These are phyloP conservation scores for Phaonia tiefii DNA, from an alignment of 2,888 invertebrate species.

Conservation along the genomic window DNA sequence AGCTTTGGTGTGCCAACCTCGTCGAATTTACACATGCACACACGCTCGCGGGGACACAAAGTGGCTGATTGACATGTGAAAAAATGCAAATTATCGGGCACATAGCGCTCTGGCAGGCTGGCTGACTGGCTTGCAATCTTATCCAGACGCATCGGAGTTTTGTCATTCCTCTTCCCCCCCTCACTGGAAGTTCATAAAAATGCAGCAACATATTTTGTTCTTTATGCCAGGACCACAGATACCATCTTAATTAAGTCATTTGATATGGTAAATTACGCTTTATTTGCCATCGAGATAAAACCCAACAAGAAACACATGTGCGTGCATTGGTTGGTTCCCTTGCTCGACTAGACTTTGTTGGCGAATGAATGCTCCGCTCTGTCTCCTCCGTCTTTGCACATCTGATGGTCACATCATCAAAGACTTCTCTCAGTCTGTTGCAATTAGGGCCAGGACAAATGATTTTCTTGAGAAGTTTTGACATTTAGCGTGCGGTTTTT, in stretches of 20 bases:
- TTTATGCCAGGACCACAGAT: constrained; percentile 23
- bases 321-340: neutral
- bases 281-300: constrained; percentile 25
- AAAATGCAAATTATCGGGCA: constrained; percentile 73
- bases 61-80: constrained; percentile 75
- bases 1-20: constrained; percentile 32
- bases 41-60: neutral
- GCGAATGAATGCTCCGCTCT: constrained; percentile 13
- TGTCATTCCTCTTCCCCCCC: neutral
- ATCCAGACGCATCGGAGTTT: constrained; percentile 6
- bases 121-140: neutral
- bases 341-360: neutral
- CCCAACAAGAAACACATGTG: constrained; percentile 20
- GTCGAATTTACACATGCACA: constrained; percentile 25
- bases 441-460: constrained; percentile 64
- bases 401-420: constrained; percentile 57
- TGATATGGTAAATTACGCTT: constrained; percentile 54
- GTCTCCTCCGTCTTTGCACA: constrained; percentile 36
- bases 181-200: neutral
- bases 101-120: neutral
- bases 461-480: constrained; percentile 64
- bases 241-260: constrained; percentile 62
- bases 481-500: constrained; percentile 61
- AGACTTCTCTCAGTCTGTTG: constrained; percentile 58
- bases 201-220: constrained; percentile 43